Percentiles rank a stretch among this genome's conserved stretches.
phyloP scores from a whole-genome alignment of 2,113 vertebrate genomes.

The Echinops telfairi region DNA sequence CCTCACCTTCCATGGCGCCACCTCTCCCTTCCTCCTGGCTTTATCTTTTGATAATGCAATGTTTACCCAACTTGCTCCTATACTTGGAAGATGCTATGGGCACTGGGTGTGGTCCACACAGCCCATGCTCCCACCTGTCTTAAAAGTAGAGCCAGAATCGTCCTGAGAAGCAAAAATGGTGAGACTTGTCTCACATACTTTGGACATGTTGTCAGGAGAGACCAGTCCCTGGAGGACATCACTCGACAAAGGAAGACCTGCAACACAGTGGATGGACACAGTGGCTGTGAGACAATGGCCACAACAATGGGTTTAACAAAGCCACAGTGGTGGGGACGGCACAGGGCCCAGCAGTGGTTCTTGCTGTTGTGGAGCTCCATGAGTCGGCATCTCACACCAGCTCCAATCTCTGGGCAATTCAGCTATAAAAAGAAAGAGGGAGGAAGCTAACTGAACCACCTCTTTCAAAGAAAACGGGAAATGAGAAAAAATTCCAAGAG shows the following conservation, averaged over 20 bases:
- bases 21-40: constrained; percentile 11
- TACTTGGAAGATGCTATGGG: not conserved
- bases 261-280: not conserved
- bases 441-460: not conserved
- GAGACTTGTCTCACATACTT: not conserved
- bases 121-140: not conserved
- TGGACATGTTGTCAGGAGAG: not conserved
- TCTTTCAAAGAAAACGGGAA: not conserved
- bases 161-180: not conserved
- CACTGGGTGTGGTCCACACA: not conserved
- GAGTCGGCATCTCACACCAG: not conserved
- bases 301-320: not conserved
- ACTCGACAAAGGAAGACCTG: not conserved
- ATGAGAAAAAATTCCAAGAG: not conserved
- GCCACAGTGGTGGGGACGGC: not conserved
- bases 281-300: not conserved
- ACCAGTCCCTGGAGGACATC: not conserved
- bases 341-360: not conserved
- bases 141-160: not conserved
- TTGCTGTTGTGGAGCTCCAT: not conserved
- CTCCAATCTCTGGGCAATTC: not conserved
- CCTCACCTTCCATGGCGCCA: constrained; percentile 47
- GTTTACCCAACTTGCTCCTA: constrained; percentile 18
- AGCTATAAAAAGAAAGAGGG: not conserved
- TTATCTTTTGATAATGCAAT: constrained; percentile 66